Conservation (phyloP, 2,888 invertebrate genomes). For the Acleris laterana region DNA sequence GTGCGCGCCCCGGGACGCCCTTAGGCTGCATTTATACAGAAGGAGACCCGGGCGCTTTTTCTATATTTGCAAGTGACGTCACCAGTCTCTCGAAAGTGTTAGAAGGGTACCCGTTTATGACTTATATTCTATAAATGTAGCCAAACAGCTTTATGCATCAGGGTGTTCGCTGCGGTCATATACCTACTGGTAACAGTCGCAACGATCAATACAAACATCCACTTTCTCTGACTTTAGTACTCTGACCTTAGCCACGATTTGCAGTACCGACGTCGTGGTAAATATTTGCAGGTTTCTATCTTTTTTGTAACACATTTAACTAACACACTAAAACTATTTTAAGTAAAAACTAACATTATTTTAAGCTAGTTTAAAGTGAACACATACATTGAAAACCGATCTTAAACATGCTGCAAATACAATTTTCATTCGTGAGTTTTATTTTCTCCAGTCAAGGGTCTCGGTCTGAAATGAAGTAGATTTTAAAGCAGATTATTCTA, state of each 20-base stretch:
- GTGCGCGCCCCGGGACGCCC: slow-evolving; percentile 29
- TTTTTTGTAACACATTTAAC: neutral
- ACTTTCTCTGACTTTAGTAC: slow-evolving; percentile 40
- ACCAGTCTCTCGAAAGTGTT: neutral
- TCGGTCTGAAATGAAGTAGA: neutral
- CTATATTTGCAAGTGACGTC: neutral
- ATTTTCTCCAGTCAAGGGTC: neutral
- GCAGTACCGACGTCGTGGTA: slow-evolving; percentile 8
- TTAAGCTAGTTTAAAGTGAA: no score
- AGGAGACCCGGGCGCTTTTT: neutral
- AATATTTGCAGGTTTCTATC: neutral
- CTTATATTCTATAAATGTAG: neutral
- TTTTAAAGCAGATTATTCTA: slow-evolving; percentile 17
- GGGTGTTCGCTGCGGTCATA: slow-evolving; percentile 35
- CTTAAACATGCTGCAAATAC: neutral
- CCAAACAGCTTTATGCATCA: slow-evolving; percentile 36
- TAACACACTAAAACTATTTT: no score
- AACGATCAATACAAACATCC: slow-evolving; percentile 62
- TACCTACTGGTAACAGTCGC: slow-evolving; percentile 46
- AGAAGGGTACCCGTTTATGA: slow-evolving; percentile 1
- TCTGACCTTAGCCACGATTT: slow-evolving; percentile 14
- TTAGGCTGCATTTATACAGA: neutral
- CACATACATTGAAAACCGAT: neutral
- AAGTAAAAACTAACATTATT: no score
- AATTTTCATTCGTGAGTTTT: neutral